Evolutionary conservation across 1,140 invertebrate species (phyloP), one percentile per base, ranked within the genome.

Genomic region (Sesamia nonagrioides): DNA sequence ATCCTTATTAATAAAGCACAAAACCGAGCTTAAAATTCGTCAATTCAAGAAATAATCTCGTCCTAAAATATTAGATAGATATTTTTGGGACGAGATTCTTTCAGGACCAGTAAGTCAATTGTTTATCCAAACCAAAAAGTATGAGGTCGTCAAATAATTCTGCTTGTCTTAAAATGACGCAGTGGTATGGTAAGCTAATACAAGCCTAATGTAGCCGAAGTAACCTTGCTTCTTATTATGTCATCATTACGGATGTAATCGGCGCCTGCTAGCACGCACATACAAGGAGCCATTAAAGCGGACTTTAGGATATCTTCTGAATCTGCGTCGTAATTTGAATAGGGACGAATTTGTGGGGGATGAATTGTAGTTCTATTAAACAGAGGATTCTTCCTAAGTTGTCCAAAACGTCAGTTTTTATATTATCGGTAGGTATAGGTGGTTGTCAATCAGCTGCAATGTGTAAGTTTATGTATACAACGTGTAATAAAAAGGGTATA

Each of bases 161-260:
- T 18, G 11, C 52, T 21, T 7, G 17, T 56, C n/a, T 18, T 18
- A 63, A 18, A 13, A 63, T 63, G 60, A 63, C 37, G 60, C 37
- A 63, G 15, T 18, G 45, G n/a, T 27, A 27, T 27, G 27, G 27
- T 63, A 63, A 40, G 35, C 35, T 42, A 63, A 63, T 63, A 63
- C 60, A 42, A 63, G 21, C 17, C 60, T 63, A 63, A 63, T 63
- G 17, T 63, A 11, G 37, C 27, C 35, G n/a, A 48, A 27, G 56
- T 75, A 75, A 61, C 73, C 73, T 75, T 75, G 56, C 58, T n/a
- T 75, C 17, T 74, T 40, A 73, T 75, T 75, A 75, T 75, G 73
- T 75, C 73, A 75, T 61, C 56, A 35, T 48, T 33, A 61, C 45
- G 52, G 50, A 75, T 68, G 42, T 75, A 61, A 75, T 50, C 42